phyloP scores from a whole-genome alignment of 2,888 invertebrate species.

The Syrista parreyssii region DNA sequence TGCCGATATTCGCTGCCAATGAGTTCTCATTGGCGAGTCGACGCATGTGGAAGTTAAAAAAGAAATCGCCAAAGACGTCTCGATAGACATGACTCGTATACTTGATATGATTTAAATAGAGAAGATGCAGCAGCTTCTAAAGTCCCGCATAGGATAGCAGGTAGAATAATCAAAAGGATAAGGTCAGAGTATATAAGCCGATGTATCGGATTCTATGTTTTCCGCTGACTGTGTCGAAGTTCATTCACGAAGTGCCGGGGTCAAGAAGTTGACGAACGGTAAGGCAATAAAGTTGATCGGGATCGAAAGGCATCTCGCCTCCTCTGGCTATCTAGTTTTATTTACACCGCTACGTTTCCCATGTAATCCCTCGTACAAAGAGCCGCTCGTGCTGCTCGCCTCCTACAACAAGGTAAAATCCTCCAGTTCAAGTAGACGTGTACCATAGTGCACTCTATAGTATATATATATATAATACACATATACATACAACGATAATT shows the following conservation, averaged over 20 bases:
- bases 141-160: background rate
- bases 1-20: conserved; percentile 9
- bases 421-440: background rate
- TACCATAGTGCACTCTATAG: background rate
- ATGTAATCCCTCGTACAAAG: background rate
- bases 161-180: background rate
- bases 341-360: background rate
- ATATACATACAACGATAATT: background rate
- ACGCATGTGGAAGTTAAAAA: background rate
- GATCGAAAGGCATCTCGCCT: background rate
- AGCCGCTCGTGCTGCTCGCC: background rate
- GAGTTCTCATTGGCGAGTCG: background rate
- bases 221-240: background rate
- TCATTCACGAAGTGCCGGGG: background rate
- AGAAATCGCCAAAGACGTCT: background rate
- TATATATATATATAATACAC: background rate
- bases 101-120: background rate
- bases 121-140: background rate
- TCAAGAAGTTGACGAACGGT: background rate
- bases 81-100: background rate
- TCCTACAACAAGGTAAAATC: background rate
- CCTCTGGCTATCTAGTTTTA: background rate
- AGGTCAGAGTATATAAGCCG: background rate
- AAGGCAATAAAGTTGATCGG: background rate
- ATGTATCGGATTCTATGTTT: background rate